These are phyloP conservation scores for Rhagophthalmus giganteus DNA, from an alignment of 2,888 invertebrate species.

Conservation along the genomic window DNA sequence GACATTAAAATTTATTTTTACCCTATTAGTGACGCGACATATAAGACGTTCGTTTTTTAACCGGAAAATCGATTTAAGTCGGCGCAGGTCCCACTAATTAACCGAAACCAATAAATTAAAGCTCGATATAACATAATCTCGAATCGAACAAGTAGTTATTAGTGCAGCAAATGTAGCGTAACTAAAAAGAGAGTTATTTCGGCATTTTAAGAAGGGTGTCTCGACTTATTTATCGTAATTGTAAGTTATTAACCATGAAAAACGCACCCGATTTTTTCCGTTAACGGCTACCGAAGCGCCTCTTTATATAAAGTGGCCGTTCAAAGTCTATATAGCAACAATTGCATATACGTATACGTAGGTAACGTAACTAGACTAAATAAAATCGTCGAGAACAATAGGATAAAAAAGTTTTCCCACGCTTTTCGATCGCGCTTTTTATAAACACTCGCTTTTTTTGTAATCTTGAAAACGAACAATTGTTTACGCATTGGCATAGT, in stretches of 20 bases:
- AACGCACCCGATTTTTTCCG: too few species aligned
- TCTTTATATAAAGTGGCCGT: too few species aligned
- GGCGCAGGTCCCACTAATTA: conserved; percentile 11
- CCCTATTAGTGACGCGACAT: too few species aligned
- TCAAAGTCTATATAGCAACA: too few species aligned
- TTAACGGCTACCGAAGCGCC: too few species aligned
- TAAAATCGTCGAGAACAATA: too few species aligned
- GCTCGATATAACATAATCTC: conserved; percentile 6
- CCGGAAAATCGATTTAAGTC: conserved; percentile 2
- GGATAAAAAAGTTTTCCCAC: too few species aligned
- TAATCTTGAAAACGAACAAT: background rate
- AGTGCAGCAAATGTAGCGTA: background rate
- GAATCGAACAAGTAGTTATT: conserved; percentile 19
- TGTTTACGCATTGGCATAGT: background rate
- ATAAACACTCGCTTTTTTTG: background rate
- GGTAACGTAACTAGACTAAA: too few species aligned
- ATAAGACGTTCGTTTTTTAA: background rate
- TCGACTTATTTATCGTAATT: background rate
- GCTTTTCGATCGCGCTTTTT: background rate
- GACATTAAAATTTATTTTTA: too few species aligned
- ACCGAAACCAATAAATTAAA: conserved; percentile 27
- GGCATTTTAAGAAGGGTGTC: background rate
- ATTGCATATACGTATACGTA: too few species aligned
- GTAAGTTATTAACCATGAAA: background rate
- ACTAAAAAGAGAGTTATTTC: too few species aligned